Conservation (phyloP, 2,888 invertebrate species). For the Carcina quercana region DNA sequence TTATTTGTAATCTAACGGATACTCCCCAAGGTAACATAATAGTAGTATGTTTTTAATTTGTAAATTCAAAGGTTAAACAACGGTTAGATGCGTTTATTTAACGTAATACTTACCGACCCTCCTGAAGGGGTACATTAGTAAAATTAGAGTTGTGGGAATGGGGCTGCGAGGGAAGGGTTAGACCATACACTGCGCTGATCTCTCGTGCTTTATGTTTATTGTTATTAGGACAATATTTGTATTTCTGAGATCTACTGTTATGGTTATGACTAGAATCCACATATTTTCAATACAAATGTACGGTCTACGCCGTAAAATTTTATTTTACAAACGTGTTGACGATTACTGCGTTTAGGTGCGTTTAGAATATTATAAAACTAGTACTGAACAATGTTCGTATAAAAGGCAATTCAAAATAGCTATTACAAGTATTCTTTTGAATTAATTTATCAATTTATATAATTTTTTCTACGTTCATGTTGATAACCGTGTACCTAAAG, state of each 20-base stretch:
- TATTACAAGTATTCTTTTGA: too few relatives aligned
- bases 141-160: conserved; percentile 74
- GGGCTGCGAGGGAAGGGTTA: conserved; percentile 27
- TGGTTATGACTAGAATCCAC: conserved; percentile 45
- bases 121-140: conserved; percentile 61
- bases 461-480: too few relatives aligned
- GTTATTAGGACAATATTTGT: conserved; percentile 74
- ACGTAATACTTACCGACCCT: conserved; percentile 55
- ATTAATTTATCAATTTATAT: too few relatives aligned
- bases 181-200: conserved; percentile 32
- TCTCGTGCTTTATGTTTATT: conserved; percentile 69
- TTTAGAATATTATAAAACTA: too few relatives aligned
- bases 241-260: conserved; percentile 62
- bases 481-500: too few relatives aligned
- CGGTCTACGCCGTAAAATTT: too few relatives aligned
- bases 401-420: too few relatives aligned
- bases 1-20: too few relatives aligned
- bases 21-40: conserved; percentile 14
- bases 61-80: conserved; percentile 48
- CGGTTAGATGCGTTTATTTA: conserved; percentile 55
- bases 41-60: conserved; percentile 44
- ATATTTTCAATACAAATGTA: too few relatives aligned
- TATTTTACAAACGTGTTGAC: too few relatives aligned
- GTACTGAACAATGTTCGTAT: too few relatives aligned
- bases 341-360: too few relatives aligned